Evolutionary conservation across 2,888 invertebrate genomes (phyloP), one percentile per base, ranked within the genome.

Genomic region (Stenchaetothrips biformis): DNA sequence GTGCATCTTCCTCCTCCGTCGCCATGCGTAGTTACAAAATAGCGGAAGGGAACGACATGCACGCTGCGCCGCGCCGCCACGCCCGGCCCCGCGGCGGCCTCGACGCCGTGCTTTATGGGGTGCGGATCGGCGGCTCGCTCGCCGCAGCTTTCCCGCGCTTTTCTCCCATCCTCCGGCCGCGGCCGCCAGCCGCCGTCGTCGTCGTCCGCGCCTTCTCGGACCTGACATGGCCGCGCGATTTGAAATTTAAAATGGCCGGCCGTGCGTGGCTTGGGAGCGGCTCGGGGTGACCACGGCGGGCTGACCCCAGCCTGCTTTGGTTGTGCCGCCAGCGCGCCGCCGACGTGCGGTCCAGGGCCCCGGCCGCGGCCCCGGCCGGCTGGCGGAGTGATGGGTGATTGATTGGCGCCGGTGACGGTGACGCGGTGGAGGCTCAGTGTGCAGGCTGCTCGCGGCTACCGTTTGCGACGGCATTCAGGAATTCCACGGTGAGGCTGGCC

Each of bases 231-330:
- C 67, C 67, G 25, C 67, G 67, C 25, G 67, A 74, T 74, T 74
- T 74, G 25, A 74, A 74, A 74, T 74, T 74, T 74, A 74, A 74
- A 74, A 74, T 74, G 67, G 21, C 67, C 67, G 67, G 21, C 67
- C 67, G 67, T 11, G 37, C 37, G 37, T 37, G 37, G 37, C 37
- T 37, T 37, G 37, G 37, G 37, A 37, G 37, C 37, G 37, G 37
- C 37, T 37, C 37, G 37, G 37, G 37, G 37, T 37, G 37, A 37
- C 37, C 37, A 37, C 37, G 2, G 37, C 37, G 37, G 37, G 37
- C 37, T 37, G 37, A 37, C 37, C 37, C 37, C 37, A 37, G 37
- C 37, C 37, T 37, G 37, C 37, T 37, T 37, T 37, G 37, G 37
- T 37, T 37, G 37, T 37, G 37, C 37, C 37, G 37, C 37, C 37